Base-by-base conservation (phyloP, 2,113 vertebrate genomes). In the Haemorhous mexicanus region DNA sequence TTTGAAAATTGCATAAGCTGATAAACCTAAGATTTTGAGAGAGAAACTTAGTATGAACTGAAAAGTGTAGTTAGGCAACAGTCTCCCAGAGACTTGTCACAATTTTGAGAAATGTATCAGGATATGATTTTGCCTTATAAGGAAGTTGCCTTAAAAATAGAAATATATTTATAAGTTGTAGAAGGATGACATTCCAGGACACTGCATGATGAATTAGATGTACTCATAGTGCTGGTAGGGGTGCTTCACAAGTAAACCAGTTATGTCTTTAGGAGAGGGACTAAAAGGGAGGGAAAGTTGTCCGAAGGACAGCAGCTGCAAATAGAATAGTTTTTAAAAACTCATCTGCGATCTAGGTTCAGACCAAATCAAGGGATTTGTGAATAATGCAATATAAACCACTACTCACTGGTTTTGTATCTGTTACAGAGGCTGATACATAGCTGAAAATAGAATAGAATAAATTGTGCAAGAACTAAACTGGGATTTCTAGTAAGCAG, bases 101-200 rank as follows among this genome's bases (percentile, higher is more conserved):
- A 19, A n/a, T 81, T 81, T 77, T 74, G 39, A 72, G 83, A 73
- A 84, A 52, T 18, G 13, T 77, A 56, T 70, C 59, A 84, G 43
- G 47, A 84, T 86, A 67, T 84, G 33, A 55, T 84, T 89, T 92
- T 17, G 37, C 91, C 86, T 93, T 95, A 59, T 44, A 78, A 37
- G 66, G 93, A 92, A 78, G 49, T 50, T 63, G 33, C 43, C 52
- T 67, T 90, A 90, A 95, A 96, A 94, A 86, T 84, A 94, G 72
- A 83, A 88, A 58, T n/a, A 35, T 62, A 41, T 79, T 87, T 89
- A 56, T 77, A 47, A 35, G 30, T 55, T 81, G 33, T 81, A 47
- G 73, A 59, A 67, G 64, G 44, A 63, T 75, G 61, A 75, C 86
- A 74, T 89, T 90, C 68, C 80, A 84, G 64, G 64, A 67, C 63